A percentile compares a stretch with the other conserved stretches of the same genome.
Evolutionary conservation across 2,797 vertebrate genomes (phyloP).

Genomic region (Neoniphon sammara): DNA sequence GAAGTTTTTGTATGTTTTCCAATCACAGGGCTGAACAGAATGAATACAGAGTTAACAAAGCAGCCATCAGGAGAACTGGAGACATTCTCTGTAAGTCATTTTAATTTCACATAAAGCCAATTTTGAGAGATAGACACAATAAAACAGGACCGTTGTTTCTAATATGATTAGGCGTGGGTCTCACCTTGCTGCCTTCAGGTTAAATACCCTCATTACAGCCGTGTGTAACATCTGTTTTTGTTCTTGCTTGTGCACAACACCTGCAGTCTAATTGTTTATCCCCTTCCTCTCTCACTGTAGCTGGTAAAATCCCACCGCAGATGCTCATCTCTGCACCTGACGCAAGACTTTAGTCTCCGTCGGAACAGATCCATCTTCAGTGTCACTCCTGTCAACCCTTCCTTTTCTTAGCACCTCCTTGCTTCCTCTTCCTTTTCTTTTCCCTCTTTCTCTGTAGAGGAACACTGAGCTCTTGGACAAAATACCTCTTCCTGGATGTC

Average conservation of each 20-base stretch:
- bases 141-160: neutral
- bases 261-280: conserved; percentile 20
- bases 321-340: conserved; percentile 61
- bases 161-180: too few species aligned
- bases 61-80: conserved; percentile 67
- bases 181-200: too few species aligned
- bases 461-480: conserved; percentile 33
- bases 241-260: neutral
- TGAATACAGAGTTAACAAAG: conserved; percentile 75
- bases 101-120: neutral
- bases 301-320: conserved; percentile 71
- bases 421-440: neutral
- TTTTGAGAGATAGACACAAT: neutral
- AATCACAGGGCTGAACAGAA: conserved; percentile 71
- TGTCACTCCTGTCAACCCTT: conserved; percentile 6
- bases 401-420: neutral
- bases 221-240: neutral
- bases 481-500: conserved; percentile 24
- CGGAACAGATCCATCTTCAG: conserved; percentile 45
- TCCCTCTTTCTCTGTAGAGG: neutral
- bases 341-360: conserved; percentile 68
- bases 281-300: conserved; percentile 52
- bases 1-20: conserved; percentile 4
- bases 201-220: neutral
- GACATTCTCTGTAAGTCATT: conserved; percentile 74